A percentile compares a stretch with the other conserved stretches of the same genome.
These are phyloP conservation scores for Chanos chanos DNA, from an alignment of 2,797 vertebrate species.

Conservation along the genomic window DNA sequence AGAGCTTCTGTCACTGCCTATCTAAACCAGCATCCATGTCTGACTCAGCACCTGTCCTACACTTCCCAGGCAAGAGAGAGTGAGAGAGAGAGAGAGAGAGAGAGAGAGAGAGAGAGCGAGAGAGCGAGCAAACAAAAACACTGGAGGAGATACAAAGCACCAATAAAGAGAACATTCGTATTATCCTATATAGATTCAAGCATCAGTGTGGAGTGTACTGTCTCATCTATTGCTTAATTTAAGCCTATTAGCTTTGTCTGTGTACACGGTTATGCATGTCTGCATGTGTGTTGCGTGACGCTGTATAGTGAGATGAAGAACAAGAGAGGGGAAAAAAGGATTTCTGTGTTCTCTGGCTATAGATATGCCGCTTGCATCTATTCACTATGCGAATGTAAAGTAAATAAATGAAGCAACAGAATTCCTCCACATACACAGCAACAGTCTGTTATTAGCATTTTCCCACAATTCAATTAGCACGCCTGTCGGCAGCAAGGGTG, in stretches of 20 bases:
- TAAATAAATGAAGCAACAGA: constrained; percentile 1
- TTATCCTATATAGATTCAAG: no score
- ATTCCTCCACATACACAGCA: constrained; percentile 57
- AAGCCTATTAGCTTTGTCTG: neutral
- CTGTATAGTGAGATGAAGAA: neutral
- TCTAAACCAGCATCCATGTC: neutral
- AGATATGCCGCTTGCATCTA: constrained; percentile 12
- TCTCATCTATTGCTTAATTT: no score
- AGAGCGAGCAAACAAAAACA: no score
- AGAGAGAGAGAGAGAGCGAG: no score
- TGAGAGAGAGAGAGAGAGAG: no score
- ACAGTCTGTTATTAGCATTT: constrained; percentile 68
- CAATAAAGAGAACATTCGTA: no score
- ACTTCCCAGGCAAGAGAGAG: no score
- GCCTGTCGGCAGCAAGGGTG: constrained; percentile 64
- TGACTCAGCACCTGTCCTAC: no score
- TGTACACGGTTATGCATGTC: no score
- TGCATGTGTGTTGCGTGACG: no score
- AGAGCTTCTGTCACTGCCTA: neutral
- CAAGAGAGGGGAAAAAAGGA: neutral
- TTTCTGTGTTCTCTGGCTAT: neutral
- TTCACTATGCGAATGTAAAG: neutral
- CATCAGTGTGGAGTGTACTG: no score
- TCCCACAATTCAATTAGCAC: constrained; percentile 80
- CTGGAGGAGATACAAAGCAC: no score